Base-by-base conservation (phyloP, 2,888 invertebrate genomes). In the Belgica antarctica region DNA sequence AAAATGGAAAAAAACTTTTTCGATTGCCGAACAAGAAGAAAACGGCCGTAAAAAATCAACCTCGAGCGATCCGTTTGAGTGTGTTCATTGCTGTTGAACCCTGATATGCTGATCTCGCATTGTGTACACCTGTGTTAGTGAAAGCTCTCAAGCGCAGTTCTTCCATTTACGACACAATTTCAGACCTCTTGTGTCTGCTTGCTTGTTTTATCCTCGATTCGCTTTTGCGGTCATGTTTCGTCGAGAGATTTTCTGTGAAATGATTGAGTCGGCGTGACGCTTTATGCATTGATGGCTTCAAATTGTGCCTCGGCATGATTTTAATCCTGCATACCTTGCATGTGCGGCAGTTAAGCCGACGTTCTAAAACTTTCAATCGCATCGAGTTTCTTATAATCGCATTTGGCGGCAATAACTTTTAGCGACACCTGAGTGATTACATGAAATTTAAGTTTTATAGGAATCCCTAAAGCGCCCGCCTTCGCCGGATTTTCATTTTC, bases 81-180 rank as follows among this genome's bases (percentile, higher is more conserved):
- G 5, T 31, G 3, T n/a, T 52, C 52, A 52, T 41, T 52, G 52
- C 52, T 22, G 52, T 22, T 52, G 52, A 52, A 52, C 52, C 52
- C 52, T 52, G 52, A 52, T 8, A n/a, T n/a, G n/a, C 12, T n/a
- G 4, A 52, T 52, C 52, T 19, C 52, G 52, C n/a, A n/a, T n/a
- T n/a, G n/a, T n/a, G n/a, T n/a, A 52, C 22, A 10, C 12, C 8
- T 52, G 52, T 52, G 12, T 52, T 17, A 8, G 52, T 52, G 22
- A 52, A 52, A 52, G 52, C 52, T 52, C 52, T 52, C 2, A 5
- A 2, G 2, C 41, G 8, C n/a, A 4, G 2, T 41, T 15, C n/a
- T 41, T 41, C 41, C 41, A 41, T 41, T 41, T 41, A 12, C 41
- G 2, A 41, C 41, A 41, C 41, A 41, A 41, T 15, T 41, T 41